Base-by-base conservation (phyloP, 1,140 invertebrate species). In the Spodoptera frugiperda region DNA sequence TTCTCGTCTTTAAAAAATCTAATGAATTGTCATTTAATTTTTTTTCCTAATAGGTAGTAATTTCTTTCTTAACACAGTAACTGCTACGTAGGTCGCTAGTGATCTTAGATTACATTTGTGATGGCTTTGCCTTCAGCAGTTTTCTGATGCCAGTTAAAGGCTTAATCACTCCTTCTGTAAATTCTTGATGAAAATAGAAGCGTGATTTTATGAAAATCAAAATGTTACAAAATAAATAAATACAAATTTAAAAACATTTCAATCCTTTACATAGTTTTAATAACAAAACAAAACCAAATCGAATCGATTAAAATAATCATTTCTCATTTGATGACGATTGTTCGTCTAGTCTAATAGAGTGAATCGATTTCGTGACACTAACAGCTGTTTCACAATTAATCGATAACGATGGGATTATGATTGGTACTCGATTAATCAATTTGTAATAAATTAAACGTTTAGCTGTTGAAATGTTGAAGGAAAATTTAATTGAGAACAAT, bases 391-490 rank as follows among this genome's bases (percentile, higher is more conserved):
- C 25, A n/a, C 25, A 33, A 57, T 30, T 4, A 30, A 11, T 14
- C 57, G 30, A 2, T 61, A 61, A 33, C 9, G 14, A 61, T 61
- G 30, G 14, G 57, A 61, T 61, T 61, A 61, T 39, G 10, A 9
- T 30, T 39, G 25, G 15, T n/a, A 39, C 33, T 39, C 15, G 4
- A 39, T 61, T 39, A 61, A 61, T 61, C n/a, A 33, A 25, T 61
- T n/a, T 39, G 30, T 39, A 39, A 39, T 39, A 8, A 61, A 9
- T 61, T 39, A 61, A 61, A 39, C 30, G 30, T 15, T 61, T 39
- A 33, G 14, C 6, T 61, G 57, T 61, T 61, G 57, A 61, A 61
- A 61, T 61, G 57, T 15, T 61, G 8, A 12, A 39, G 57, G 57
- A 39, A 39, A 39, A 61, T 61, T 30, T 3, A 15, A 61, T 39